Conservation (phyloP, 2,113 vertebrate species). For the Poeciliopsis prolifica region DNA sequence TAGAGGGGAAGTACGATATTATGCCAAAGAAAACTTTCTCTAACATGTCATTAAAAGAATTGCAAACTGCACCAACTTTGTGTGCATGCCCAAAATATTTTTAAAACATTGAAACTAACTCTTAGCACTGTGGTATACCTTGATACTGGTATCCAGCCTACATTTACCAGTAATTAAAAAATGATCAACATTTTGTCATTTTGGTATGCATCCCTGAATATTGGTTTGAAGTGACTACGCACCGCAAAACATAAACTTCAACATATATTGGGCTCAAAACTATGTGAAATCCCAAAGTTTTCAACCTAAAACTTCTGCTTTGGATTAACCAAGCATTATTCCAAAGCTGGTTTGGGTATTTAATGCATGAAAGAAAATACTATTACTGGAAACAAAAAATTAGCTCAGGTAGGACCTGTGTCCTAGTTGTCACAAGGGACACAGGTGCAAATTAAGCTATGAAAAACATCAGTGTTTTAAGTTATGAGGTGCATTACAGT, state of each 20-base stretch:
- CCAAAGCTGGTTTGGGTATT: neutral
- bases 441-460: conserved; percentile 8
- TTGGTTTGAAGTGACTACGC: neutral
- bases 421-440: conserved; percentile 6
- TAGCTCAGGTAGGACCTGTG: neutral
- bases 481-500: conserved; percentile 24
- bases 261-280: neutral
- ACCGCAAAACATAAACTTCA: neutral
- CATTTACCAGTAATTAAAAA: neutral
- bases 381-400: conserved; percentile 21
- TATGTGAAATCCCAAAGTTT: neutral
- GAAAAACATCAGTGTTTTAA: conserved; percentile 12
- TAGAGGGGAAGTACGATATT: neutral
- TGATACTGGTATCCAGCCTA: neutral
- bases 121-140: neutral
- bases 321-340: too few relatives aligned
- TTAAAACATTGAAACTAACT: neutral
- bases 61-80: neutral
- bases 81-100: neutral
- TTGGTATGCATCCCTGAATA: neutral
- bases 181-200: neutral
- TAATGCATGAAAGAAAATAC: conserved; percentile 9
- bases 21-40: neutral
- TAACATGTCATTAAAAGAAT: neutral
- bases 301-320: neutral